Conservation (phyloP, 1,140 invertebrate species). For the Drosophila punjabiensis region DNA sequence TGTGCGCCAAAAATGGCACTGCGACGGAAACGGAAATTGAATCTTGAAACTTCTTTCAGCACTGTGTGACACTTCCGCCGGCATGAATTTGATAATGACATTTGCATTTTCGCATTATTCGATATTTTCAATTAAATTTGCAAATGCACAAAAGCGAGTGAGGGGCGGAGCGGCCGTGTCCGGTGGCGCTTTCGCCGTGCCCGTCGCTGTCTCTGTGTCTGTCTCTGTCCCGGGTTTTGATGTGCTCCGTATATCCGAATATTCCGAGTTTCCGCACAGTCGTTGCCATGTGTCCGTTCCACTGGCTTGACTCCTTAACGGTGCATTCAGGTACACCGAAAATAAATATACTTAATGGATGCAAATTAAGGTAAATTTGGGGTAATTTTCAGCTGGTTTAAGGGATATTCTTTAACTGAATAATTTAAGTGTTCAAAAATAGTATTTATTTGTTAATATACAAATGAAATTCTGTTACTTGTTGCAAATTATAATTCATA, state of each 20-base stretch:
- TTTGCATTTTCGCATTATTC: slow-evolving; percentile 60
- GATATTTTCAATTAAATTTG: slow-evolving; percentile 57
- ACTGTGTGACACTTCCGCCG: slow-evolving; percentile 39
- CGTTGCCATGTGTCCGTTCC: slow-evolving; percentile 9
- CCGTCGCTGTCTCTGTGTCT: background rate
- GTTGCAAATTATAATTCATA: background rate
- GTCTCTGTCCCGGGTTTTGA: slow-evolving; percentile 1
- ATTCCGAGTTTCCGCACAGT: slow-evolving; percentile 12
- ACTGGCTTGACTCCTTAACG: slow-evolving; percentile 5
- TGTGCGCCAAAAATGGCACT: slow-evolving; percentile 21
- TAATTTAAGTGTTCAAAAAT: rapidly evolving
- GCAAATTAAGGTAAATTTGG: background rate
- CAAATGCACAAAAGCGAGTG: slow-evolving; percentile 22
- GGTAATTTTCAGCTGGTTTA: background rate
- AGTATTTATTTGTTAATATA: too few relatives aligned
- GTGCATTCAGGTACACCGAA: background rate
- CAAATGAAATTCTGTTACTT: too few relatives aligned
- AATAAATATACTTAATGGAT: background rate
- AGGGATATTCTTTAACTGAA: background rate
- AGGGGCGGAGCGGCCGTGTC: slow-evolving; percentile 7
- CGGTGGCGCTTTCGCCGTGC: background rate
- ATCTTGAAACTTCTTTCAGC: slow-evolving; percentile 50
- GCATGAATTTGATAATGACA: slow-evolving; percentile 62
- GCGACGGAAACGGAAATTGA: slow-evolving; percentile 73
- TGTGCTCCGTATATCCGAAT: slow-evolving; percentile 5